Percentiles rank a stretch among this genome's conserved stretches.
Evolutionary conservation across 2,797 vertebrate species (phyloP).

Genomic region (Sebastes goodei): DNA sequence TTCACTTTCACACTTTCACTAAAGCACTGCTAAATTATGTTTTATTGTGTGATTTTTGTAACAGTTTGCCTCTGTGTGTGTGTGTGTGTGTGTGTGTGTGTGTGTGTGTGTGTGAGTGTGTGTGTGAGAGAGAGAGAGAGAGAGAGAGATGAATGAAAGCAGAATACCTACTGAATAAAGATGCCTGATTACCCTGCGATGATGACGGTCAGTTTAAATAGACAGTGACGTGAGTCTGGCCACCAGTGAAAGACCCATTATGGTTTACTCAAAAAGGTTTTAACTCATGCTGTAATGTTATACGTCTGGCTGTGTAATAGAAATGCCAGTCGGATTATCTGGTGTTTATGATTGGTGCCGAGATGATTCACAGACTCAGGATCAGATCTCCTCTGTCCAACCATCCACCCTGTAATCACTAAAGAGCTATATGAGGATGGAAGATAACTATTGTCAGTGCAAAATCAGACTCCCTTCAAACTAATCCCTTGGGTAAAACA

Average conservation of each 20-base stretch:
- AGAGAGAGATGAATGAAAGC: slow-evolving; percentile 1
- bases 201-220: slow-evolving; percentile 56
- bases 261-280: slow-evolving; percentile 16
- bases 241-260: slow-evolving; percentile 29
- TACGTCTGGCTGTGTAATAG: slow-evolving; percentile 14
- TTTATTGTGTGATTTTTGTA: not conserved
- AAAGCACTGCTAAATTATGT: not conserved
- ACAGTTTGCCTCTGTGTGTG: not conserved
- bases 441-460: not conserved
- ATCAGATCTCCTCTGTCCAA: slow-evolving; percentile 13
- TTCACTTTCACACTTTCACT: not conserved
- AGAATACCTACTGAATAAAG: slow-evolving; percentile 14
- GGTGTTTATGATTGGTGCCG: slow-evolving; percentile 26
- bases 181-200: slow-evolving; percentile 38
- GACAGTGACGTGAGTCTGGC: slow-evolving; percentile 39
- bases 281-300: slow-evolving; percentile 11
- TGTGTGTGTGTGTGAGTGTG: not conserved
- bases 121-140: not conserved
- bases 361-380: slow-evolving; percentile 35
- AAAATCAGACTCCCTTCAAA: slow-evolving; percentile 7
- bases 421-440: not conserved
- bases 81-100: not conserved
- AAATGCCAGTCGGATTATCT: slow-evolving; percentile 21
- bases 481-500: not conserved
- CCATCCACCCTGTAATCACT: not conserved